These are phyloP conservation scores for Syngnathoides biaculeatus DNA, from an alignment of 2,113 vertebrate species.

Conservation along the genomic window DNA sequence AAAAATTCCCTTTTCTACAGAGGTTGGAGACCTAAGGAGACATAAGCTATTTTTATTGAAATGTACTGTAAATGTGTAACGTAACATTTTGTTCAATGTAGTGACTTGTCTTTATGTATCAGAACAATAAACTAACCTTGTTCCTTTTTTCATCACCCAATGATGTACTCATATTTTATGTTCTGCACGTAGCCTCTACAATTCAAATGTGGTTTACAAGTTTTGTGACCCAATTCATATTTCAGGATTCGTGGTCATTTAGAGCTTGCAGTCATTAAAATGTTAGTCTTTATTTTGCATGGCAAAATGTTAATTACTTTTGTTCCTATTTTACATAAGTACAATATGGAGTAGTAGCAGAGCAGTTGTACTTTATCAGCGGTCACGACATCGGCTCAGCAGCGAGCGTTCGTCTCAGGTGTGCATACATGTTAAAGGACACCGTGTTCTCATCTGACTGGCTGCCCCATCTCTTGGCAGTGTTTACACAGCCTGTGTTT, in stretches of 20 bases:
- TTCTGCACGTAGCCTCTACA: background rate
- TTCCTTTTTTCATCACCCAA: constrained; percentile 40
- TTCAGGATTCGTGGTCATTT: constrained; percentile 53
- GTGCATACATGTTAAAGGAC: constrained; percentile 50
- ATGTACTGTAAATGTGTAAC: constrained; percentile 72
- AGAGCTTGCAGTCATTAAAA: constrained; percentile 69
- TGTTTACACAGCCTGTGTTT: constrained; percentile 58
- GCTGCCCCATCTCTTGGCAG: constrained; percentile 39
- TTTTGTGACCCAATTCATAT: constrained; percentile 32
- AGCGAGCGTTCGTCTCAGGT: constrained; percentile 48
- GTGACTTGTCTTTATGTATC: constrained; percentile 54
- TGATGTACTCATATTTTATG: constrained; percentile 13
- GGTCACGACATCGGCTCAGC: constrained; percentile 8
- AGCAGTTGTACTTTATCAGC: background rate
- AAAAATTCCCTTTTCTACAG: background rate
- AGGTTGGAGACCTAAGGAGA: constrained; percentile 33
- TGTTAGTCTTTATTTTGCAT: constrained; percentile 60
- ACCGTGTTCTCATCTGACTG: constrained; percentile 49
- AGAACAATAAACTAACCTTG: constrained; percentile 58
- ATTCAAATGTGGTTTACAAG: background rate
- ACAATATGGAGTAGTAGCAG: background rate
- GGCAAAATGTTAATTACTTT: constrained; percentile 10
- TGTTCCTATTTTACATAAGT: constrained; percentile 3
- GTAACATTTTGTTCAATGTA: constrained; percentile 68
- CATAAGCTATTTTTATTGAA: constrained; percentile 69